These are phyloP conservation scores for Trichomycterus rosablanca DNA, from an alignment of 2,113 vertebrate species.

Conservation along the genomic window DNA sequence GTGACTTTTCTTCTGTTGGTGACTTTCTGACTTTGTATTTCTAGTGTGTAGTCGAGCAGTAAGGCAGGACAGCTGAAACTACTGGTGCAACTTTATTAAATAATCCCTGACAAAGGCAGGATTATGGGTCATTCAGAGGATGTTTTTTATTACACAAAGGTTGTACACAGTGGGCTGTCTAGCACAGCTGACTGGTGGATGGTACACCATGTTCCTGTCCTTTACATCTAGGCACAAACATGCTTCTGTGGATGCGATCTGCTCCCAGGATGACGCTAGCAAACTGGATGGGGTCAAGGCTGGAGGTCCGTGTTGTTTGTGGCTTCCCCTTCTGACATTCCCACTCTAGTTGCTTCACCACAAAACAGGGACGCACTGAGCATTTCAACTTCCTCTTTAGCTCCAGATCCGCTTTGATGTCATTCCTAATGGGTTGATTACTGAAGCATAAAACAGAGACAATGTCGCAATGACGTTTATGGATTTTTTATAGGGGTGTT, in stretches of 20 bases:
- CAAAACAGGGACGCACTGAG: constrained; percentile 33
- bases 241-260: constrained; percentile 47
- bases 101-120: not conserved
- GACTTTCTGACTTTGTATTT: not conserved
- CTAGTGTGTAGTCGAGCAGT: not conserved
- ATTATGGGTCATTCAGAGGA: constrained; percentile 6
- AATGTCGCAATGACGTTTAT: constrained; percentile 1
- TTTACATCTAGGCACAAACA: constrained; percentile 60
- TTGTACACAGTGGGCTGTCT: not conserved
- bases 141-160: constrained; percentile 2
- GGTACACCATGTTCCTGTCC: constrained; percentile 59
- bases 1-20: not conserved
- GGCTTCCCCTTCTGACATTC: constrained; percentile 34
- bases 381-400: constrained; percentile 8
- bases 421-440: not conserved
- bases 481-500: constrained; percentile 3
- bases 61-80: not conserved
- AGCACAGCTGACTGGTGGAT: constrained; percentile 30
- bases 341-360: constrained; percentile 20
- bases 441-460: not conserved
- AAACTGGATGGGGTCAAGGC: constrained; percentile 58
- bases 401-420: constrained; percentile 16
- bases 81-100: constrained; percentile 7
- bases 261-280: constrained; percentile 55
- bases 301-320: constrained; percentile 53